phyloP scores from a whole-genome alignment of 2,888 invertebrate species.

The Entomobrya proxima region DNA sequence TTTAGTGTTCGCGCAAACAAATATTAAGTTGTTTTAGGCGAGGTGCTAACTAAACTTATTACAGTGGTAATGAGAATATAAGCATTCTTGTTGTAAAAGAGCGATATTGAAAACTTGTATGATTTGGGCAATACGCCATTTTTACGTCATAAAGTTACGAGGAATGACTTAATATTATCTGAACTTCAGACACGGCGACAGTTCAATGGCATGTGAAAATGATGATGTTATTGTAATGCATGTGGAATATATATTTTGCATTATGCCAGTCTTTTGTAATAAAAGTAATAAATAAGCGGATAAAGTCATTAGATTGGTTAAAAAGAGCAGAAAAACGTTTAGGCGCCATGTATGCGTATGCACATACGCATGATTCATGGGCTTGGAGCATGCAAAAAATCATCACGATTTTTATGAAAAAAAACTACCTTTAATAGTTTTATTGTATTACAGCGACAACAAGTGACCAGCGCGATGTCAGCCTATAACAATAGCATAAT shows the following conservation, averaged over 20 bases:
- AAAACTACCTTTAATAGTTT: no score
- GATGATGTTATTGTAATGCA: not conserved
- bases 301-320: constrained; percentile 15
- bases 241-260: not conserved
- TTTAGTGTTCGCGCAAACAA: not conserved
- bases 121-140: constrained; percentile 31
- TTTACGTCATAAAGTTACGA: not conserved
- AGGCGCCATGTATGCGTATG: not conserved
- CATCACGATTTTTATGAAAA: not conserved
- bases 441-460: no score
- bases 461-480: no score
- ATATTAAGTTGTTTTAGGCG: not conserved
- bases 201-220: constrained; percentile 55
- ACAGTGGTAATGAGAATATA: not conserved
- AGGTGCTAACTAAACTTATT: not conserved
- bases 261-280: not conserved
- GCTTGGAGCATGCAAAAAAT: constrained; percentile 17
- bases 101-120: not conserved
- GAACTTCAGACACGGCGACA: constrained; percentile 17
- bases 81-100: not conserved
- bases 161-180: not conserved
- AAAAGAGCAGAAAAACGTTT: not conserved
- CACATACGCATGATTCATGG: constrained; percentile 23
- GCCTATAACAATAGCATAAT: no score
- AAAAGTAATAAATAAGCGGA: constrained; percentile 36